phyloP scores from a whole-genome alignment of 2,113 vertebrate genomes.

The Corythornis cristatus region DNA sequence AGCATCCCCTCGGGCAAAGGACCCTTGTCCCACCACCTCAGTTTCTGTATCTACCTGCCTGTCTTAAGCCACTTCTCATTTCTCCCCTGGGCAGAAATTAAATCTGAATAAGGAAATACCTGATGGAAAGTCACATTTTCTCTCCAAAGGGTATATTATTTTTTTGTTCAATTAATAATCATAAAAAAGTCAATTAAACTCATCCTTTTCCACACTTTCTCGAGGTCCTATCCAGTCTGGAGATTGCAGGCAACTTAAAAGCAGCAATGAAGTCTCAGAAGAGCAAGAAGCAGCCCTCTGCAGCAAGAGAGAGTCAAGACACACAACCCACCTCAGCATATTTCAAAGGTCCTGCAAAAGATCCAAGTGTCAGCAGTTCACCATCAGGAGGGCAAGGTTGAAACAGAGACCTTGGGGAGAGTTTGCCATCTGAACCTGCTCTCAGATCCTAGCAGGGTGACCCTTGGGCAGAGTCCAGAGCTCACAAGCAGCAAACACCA shows the following conservation, averaged over 20 bases:
- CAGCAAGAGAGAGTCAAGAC: background rate
- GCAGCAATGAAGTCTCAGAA: background rate
- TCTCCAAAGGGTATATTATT: background rate
- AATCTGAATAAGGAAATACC: background rate
- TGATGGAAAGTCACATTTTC: background rate
- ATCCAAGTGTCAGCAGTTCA: background rate
- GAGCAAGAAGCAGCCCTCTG: background rate
- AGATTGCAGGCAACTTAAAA: background rate
- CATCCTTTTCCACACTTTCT: background rate
- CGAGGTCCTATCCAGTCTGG: background rate
- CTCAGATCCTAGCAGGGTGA: background rate
- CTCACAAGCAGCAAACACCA: background rate
- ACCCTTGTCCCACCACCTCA: background rate
- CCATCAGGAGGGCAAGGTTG: background rate
- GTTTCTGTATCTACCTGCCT: background rate
- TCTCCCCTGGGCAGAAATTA: background rate
- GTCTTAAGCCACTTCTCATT: background rate
- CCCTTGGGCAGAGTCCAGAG: background rate
- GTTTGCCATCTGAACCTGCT: background rate
- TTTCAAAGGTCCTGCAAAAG: background rate
- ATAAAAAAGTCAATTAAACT: background rate
- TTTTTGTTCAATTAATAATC: background rate
- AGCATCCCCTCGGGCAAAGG: background rate
- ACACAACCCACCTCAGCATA: background rate
- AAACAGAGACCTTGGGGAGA: background rate